Evolutionary conservation across 2,113 vertebrate genomes (phyloP), one percentile per base, ranked within the genome.

Genomic region (Morone saxatilis): DNA sequence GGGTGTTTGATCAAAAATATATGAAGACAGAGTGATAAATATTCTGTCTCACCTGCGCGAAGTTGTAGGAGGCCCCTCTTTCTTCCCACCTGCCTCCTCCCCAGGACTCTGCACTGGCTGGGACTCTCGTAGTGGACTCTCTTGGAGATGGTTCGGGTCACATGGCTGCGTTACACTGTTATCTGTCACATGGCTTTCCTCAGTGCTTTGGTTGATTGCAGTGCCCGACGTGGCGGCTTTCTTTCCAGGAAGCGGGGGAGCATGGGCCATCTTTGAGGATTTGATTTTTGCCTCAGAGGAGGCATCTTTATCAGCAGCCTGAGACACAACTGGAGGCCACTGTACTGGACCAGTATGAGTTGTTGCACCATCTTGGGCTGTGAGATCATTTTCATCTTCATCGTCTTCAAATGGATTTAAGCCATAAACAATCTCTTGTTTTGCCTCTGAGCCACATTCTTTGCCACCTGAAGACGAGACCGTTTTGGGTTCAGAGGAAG

Each of bases 41-140:
- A 43, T 25, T 57, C 17, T 0, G 7, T 57, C 78, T 92, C 75
- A 94, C 94, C 94, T 94, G 79, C 90, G 92, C 66, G 83, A 53
- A 41, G 95, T 76, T 87, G 92, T 63, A 81, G 94, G 59, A 43
- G 94, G 78, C 83, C 89, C 94, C 53, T 77, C 91, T 38, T 92
- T 76, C 60, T 91, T 91, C 89, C 89, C 81, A 9, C 59, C 59
- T 9, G 78, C 17, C 57, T 86, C 90, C 72, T 85, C 87, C 36
- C 12, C 93, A 76, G 41, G 60, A 10, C 73, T 81, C 78, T 90
- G 93, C 31, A 31, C 31, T 31, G 91, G 91, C 73, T 91, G 92
- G 38, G 92, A 88, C 80, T 97, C 96, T 87, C 91, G 95, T 3
- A 95, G 94, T 12, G 94, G 92, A 86, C 89, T 95, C 95, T 94